Conservation (phyloP, 2,797 vertebrate genomes). For the Xiphorhynchus erythropygius region DNA sequence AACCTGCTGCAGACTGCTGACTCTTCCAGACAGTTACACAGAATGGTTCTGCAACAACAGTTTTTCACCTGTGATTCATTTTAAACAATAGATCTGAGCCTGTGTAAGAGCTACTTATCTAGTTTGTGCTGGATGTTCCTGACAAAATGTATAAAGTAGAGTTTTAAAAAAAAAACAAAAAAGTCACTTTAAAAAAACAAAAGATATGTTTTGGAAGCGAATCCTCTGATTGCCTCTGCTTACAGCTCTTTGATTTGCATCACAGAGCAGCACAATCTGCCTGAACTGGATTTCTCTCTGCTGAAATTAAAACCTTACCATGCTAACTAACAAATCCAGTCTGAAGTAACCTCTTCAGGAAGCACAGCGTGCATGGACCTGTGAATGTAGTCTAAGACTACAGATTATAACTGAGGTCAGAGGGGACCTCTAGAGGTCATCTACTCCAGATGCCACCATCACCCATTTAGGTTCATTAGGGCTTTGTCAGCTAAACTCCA, state of each 20-base stretch:
- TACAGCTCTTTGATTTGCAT: background rate
- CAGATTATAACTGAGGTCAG: background rate
- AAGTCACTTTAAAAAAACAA: background rate
- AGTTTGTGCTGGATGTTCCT: background rate
- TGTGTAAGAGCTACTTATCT: background rate
- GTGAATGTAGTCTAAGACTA: background rate
- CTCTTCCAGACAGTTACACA: background rate
- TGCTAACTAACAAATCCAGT: background rate
- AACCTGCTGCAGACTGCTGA: background rate
- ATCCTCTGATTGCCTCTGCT: background rate
- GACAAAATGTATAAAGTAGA: background rate
- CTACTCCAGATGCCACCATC: background rate
- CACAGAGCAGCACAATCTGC: background rate
- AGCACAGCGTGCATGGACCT: rapidly evolving
- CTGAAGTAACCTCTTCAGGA: background rate
- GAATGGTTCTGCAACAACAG: conserved; percentile 8
- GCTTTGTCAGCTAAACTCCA: background rate
- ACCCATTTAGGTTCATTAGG: background rate
- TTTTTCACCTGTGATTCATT: conserved; percentile 5
- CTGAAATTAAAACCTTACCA: background rate
- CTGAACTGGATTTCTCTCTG: background rate
- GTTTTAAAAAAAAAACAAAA: background rate
- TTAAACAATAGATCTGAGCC: conserved; percentile 5
- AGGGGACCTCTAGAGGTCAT: background rate
- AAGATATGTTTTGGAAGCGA: background rate